A percentile compares a stretch with the other conserved stretches of the same genome.
Evolutionary conservation across 53 echinoderm and acorn worm species (phyloP).

Genomic region (Luidia sarsii): DNA sequence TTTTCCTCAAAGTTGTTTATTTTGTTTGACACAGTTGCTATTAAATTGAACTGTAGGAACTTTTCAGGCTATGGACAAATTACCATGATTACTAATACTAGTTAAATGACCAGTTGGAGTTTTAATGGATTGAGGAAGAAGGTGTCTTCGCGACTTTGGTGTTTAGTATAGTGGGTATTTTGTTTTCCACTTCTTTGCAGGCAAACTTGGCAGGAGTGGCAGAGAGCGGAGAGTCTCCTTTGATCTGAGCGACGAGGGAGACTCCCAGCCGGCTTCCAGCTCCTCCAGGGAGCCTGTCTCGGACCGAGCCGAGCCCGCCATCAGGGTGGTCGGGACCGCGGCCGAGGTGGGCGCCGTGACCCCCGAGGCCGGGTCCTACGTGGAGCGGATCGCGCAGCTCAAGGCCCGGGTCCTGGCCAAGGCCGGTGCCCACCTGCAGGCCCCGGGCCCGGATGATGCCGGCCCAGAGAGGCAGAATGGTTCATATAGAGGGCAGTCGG

Average conservation of each 20-base stretch:
- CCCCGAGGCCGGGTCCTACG: background rate
- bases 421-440: conserved; percentile 58
- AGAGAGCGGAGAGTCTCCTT: conserved; percentile 49
- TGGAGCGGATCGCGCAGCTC: conserved; percentile 45
- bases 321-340: background rate
- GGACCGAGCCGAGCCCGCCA: conserved; percentile 1
- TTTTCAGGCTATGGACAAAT: too few relatives aligned
- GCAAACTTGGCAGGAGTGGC: background rate
- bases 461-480: background rate
- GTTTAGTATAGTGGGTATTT: too few relatives aligned
- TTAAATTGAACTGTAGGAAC: too few relatives aligned
- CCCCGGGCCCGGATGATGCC: background rate
- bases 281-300: background rate
- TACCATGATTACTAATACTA: too few relatives aligned
- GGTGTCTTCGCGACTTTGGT: too few relatives aligned
- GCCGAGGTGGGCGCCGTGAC: background rate
- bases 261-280: conserved; percentile 56
- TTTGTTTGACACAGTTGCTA: too few relatives aligned
- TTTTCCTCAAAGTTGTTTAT: too few relatives aligned
- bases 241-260: conserved; percentile 67
- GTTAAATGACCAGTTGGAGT: too few relatives aligned
- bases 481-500: background rate
- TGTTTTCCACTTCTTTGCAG: background rate
- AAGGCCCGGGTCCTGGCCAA: conserved; percentile 68
- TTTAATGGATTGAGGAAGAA: too few relatives aligned